Base-by-base conservation (phyloP, 2,888 invertebrate species). In the Alcis repandata region DNA sequence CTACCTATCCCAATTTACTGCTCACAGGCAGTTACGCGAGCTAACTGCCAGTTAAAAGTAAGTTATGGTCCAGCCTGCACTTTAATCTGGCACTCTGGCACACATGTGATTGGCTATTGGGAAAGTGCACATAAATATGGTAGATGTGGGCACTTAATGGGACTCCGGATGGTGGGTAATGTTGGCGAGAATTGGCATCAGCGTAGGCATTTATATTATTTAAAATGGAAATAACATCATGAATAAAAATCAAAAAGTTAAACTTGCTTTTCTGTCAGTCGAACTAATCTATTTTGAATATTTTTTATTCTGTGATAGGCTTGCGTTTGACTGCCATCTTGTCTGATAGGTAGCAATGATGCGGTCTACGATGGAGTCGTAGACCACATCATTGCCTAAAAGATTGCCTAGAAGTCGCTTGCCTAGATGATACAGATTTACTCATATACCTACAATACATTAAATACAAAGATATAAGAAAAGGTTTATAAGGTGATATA, bases 11-110 rank as follows among this genome's bases (percentile, higher is more conserved):
- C 68, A 67, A 71, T 68, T 68, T 61, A 63, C 57, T 22, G 45
- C 27, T 52, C 33, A 41, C 46, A 53, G 60, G 59, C 59, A 65
- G 69, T 69, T 59, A 66, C 53, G 36, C 57, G 22, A 41, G 67
- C 65, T 66, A 69, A 67, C 66, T 68, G 65, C 65, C 70, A 59
- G 67, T 65, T 70, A 68, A 69, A 70, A 63, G 68, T 59, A 63
- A 70, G 67, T 72, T 72, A 72, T 67, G 38, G 46, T 10, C 43
- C 54, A 36, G 60, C 56, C 36, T 61, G 54, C 62, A 67, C 49
- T 72, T 65, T 59, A 63, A 69, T 70, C 66, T 56, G 54, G 52
- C 60, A 59, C 60, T 68, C 61, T 57, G 53, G 61, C 65, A 59
- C 67, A 56, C 62, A 43, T 64, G 67, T 58, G 67, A 64, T 59